Evolutionary conservation across 1,140 invertebrate genomes (phyloP), one percentile per base, ranked within the genome.

Genomic region (Ceratina australensis): DNA sequence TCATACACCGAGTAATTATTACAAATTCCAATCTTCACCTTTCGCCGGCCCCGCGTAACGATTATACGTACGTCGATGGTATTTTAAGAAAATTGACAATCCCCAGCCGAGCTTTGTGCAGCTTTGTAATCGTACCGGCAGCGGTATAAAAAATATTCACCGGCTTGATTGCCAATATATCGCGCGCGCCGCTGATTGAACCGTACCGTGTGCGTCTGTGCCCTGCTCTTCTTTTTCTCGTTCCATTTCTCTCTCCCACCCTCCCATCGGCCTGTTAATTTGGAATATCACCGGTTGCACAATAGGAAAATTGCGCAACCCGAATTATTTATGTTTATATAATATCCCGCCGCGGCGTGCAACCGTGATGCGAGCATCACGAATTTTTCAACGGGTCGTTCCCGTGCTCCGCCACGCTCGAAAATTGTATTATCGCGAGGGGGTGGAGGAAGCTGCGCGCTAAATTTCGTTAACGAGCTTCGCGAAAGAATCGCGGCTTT

Each of bases 291-390:
- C 33, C 73, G n/a, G 24, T 8, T 15, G 63, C 8, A 75, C 73
- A 68, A 68, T 75, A 75, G 64, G 57, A 68, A 68, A 75, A 75
- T 75, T 47, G 22, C 54, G 42, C 64, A n/a, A 42, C 15, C 24
- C 73, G 54, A 75, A 75, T 75, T 75, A 75, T 75, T 75, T 75
- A 75, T 59, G 73, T 66, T 68, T 68, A 67, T 59, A 75, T 47
- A 68, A 67, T 67, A 50, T 33, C 54, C n/a, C 56, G 26, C 12
- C 2, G 13, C n/a, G 22, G 22, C 15, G 16, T n/a, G n/a, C n/a
- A 71, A 71, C 16, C 24, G n/a, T 2, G 3, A 10, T 22, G 33
- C 52, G 61, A 42, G 33, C 33, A n/a, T 42, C 33, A 42, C 33
- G 33, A 42, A 20, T 74, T 74, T 74, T 74, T 74, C 61, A 12